These are phyloP conservation scores for Drosophila hydei DNA, from an alignment of 1,140 invertebrate genomes.

Conservation along the genomic window DNA sequence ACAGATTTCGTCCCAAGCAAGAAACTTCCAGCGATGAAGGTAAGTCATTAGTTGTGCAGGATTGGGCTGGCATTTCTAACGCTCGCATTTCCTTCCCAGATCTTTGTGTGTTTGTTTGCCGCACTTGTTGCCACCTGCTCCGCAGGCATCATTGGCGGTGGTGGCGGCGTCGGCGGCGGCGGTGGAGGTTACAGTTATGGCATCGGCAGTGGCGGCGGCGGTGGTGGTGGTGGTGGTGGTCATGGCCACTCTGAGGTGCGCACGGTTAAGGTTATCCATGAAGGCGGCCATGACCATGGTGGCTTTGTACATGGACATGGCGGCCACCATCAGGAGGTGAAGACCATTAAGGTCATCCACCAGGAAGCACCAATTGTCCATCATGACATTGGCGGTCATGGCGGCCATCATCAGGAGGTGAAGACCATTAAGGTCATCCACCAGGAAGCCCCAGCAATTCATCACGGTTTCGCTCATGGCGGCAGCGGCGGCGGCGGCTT, in stretches of 20 bases:
- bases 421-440: conserved; percentile 58
- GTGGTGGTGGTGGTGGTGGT: conserved; percentile 21
- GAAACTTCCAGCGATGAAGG: conserved; percentile 80
- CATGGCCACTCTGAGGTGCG: conserved; percentile 52
- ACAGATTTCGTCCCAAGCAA: conserved; percentile 73
- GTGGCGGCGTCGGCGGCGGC: conserved; percentile 52
- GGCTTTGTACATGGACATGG: conserved; percentile 25
- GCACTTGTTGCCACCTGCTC: conserved; percentile 69
- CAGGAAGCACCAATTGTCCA: conserved; percentile 28
- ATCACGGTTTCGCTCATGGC: conserved; percentile 28
- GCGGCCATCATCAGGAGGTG: conserved; percentile 48
- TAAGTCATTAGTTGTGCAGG: conserved; percentile 18
- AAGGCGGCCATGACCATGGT: conserved; percentile 40
- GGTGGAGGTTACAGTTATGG: conserved; percentile 71
- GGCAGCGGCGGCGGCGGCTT: conserved; percentile 37
- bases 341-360: conserved; percentile 65
- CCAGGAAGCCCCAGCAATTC: conserved; percentile 37
- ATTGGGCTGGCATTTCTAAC: not conserved
- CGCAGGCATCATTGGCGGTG: conserved; percentile 71
- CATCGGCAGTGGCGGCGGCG: conserved; percentile 28
- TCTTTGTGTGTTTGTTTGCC: conserved; percentile 74
- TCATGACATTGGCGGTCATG: conserved; percentile 47
- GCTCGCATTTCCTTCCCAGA: conserved; percentile 31
- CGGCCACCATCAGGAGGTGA: conserved; percentile 46
- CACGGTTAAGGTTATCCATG: conserved; percentile 66